Evolutionary conservation across 2,797 vertebrate genomes (phyloP), one percentile per base, ranked within the genome.

Genomic region (Buceros bicornis): DNA sequence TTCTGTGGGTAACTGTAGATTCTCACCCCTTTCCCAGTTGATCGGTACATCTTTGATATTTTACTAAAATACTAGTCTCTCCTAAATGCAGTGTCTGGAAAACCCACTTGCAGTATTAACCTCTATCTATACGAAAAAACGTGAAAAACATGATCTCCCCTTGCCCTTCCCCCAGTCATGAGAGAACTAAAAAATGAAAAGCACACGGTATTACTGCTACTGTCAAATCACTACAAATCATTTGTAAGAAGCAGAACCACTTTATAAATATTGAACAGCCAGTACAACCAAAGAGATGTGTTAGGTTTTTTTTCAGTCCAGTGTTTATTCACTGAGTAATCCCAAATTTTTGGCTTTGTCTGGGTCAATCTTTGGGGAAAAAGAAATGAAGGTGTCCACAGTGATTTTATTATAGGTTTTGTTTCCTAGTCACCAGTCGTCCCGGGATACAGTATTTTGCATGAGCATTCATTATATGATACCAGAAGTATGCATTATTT

Each of bases 291-390:
- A 90, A 84, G 40, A 16, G 67, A 92, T 51, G 42, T 50, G 45
- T 71, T 73, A 72, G 21, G 21, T 6, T 89, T 67, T 66, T 91
- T 88, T 95, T 74, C 67, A 93, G 64, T 74, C 31, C 42, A 77
- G 31, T 95, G 74, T 87, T 97, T 95, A 89, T 90, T 90, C 86
- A 93, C 81, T 85, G 78, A 92, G 67, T 86, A 94, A 90, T 89
- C 58, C 21, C 22, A 82, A 92, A 93, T 73, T 96, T 93, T 92
- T 96, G 47, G 82, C 77, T 87, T 93, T 43, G 33, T 89, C 57
- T 88, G 25, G 70, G 79, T 79, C 82, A 76, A 0, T 72, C 89
- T 91, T 91, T 33, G n/a, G 70, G 37, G 15, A 4, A n/a, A 5
- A 47, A 69, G 45, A 84, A 93, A 88, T 14, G 9, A 89, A 91